These are phyloP conservation scores for Centropristis striata DNA, from an alignment of 2,113 vertebrate species.

Conservation along the genomic window DNA sequence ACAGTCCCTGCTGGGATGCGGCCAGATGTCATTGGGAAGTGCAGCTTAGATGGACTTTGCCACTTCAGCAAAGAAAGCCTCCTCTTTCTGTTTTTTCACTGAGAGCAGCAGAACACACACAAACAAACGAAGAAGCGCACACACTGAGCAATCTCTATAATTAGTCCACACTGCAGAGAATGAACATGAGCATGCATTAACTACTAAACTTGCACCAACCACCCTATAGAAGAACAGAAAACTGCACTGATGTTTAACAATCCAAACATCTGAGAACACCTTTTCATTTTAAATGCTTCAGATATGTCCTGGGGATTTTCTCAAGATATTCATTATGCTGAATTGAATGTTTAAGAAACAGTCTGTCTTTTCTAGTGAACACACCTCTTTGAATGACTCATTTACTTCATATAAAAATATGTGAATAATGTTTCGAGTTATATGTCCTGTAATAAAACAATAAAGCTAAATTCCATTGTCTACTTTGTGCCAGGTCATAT, in stretches of 20 bases:
- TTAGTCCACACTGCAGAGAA: constrained; percentile 59
- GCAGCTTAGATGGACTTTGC: constrained; percentile 67
- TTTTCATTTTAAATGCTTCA: background rate
- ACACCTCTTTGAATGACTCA: background rate
- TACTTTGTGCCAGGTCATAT: background rate
- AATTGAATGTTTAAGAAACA: background rate
- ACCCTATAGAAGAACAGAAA: background rate
- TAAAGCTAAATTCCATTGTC: background rate
- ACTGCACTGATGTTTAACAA: background rate
- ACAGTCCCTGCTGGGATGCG: constrained; percentile 51
- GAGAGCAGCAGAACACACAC: constrained; percentile 49
- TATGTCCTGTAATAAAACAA: background rate
- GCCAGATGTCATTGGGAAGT: constrained; percentile 55
- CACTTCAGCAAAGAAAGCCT: constrained; percentile 65
- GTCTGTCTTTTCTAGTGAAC: background rate
- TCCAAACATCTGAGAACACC: constrained; percentile 3
- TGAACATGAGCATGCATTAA: constrained; percentile 24
- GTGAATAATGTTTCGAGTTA: constrained; percentile 4
- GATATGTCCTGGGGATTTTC: constrained; percentile 2
- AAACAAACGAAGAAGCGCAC: constrained; percentile 5
- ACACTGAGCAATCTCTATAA: constrained; percentile 55
- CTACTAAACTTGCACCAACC: background rate
- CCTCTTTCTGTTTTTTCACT: constrained; percentile 44
- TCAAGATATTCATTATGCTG: background rate
- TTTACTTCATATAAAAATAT: background rate